These are phyloP conservation scores for Actenoides hombroni DNA, from an alignment of 2,113 vertebrate genomes.

Conservation along the genomic window DNA sequence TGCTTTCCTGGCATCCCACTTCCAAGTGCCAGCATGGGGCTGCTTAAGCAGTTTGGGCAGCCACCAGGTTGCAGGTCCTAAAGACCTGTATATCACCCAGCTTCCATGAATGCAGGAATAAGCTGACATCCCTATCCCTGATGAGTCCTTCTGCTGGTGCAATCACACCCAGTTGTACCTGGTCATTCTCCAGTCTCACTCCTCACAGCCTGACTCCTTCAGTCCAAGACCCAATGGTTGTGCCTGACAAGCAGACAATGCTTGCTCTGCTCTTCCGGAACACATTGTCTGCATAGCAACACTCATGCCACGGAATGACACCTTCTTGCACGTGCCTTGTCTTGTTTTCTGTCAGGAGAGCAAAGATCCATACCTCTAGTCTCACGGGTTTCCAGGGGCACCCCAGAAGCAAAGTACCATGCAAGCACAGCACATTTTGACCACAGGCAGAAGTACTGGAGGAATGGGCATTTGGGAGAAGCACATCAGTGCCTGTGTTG, in stretches of 20 bases:
- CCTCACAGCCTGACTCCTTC: too few relatives aligned
- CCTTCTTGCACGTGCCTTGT: accelerated
- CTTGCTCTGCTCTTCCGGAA: neutral
- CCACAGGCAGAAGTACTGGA: neutral
- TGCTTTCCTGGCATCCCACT: neutral
- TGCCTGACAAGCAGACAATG: neutral
- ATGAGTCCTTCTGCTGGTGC: too few relatives aligned
- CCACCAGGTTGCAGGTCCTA: accelerated
- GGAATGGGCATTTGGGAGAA: accelerated
- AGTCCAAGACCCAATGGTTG: neutral
- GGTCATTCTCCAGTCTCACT: neutral
- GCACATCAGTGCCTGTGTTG: neutral
- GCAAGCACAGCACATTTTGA: neutral
- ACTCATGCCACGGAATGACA: neutral
- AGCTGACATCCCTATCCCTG: neutral
- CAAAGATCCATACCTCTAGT: neutral
- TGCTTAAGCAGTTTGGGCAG: neutral
- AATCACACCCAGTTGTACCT: neutral
- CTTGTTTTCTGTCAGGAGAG: neutral
- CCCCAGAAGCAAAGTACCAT: neutral
- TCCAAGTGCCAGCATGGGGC: accelerated
- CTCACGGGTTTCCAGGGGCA: neutral
- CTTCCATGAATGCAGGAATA: neutral
- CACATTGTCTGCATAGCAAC: accelerated
- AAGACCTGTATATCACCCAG: accelerated